Percentiles rank a stretch among this genome's conserved stretches.
Evolutionary conservation across 1,140 invertebrate species (phyloP).

Genomic region (Ceratosolen fusciceps): DNA sequence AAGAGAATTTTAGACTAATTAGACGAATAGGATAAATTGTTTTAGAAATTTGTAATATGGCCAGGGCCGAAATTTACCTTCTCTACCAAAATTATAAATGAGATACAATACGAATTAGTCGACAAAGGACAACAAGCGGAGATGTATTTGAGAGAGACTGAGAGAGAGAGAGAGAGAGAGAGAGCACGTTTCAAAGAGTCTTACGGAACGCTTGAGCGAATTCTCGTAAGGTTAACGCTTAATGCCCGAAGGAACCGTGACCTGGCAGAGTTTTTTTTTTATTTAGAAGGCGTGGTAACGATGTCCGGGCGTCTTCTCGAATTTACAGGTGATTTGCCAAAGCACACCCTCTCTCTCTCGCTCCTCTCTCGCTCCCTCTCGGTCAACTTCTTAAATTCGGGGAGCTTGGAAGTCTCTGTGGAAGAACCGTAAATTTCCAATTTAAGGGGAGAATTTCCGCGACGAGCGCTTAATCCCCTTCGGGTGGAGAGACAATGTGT

Average conservation of each 20-base stretch:
- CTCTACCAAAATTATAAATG: no score
- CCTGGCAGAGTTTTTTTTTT: slow-evolving; percentile 14
- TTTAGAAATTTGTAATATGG: no score
- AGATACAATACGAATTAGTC: no score
- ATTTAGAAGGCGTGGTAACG: background rate
- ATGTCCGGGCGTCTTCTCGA: slow-evolving; percentile 31
- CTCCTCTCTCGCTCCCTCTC: background rate
- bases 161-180: no score
- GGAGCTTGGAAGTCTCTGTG: slow-evolving; percentile 21
- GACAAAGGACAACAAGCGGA: no score
- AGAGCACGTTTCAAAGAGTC: no score
- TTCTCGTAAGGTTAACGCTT: background rate
- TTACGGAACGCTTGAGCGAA: background rate
- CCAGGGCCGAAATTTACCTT: no score
- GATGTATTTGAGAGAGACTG: no score
- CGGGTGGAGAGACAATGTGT: slow-evolving; percentile 32
- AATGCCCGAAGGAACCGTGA: background rate
- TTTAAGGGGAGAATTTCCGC: slow-evolving; percentile 44
- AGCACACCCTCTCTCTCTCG: slow-evolving; percentile 4
- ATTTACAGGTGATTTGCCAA: slow-evolving; percentile 51
- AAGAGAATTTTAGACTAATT: no score
- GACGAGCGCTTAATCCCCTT: slow-evolving; percentile 44
- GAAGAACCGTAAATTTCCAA: slow-evolving; percentile 51
- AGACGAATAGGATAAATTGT: no score
- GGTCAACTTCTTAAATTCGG: no score